A percentile compares a stretch with the other conserved stretches of the same genome.
phyloP scores from a whole-genome alignment of 2,113 vertebrate genomes.

The Pituophis catenifer region DNA sequence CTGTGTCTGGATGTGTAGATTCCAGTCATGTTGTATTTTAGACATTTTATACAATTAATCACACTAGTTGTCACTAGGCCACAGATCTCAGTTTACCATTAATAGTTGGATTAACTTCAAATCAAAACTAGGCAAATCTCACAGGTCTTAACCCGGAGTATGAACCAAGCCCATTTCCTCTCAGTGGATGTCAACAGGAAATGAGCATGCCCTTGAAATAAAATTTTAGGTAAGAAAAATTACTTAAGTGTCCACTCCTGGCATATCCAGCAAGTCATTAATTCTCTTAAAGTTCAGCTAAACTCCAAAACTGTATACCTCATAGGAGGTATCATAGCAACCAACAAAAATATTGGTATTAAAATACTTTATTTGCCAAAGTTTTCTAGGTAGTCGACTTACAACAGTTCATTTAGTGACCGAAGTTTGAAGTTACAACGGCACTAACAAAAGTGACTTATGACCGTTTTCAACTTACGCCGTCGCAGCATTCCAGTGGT shows the following conservation, averaged over 20 bases:
- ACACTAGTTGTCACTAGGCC: neutral
- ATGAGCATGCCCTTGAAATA: neutral
- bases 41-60: neutral
- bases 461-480: no score
- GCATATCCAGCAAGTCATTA: neutral
- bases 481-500: no score
- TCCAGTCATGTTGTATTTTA: neutral
- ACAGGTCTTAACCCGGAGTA: neutral
- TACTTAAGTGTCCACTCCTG: neutral
- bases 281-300: neutral
- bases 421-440: neutral
- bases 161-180: neutral
- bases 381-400: neutral
- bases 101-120: neutral
- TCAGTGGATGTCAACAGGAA: neutral
- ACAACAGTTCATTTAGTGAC: neutral
- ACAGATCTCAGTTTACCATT: neutral
- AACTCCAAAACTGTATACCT: neutral
- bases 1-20: neutral
- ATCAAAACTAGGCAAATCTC: neutral
- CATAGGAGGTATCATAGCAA: neutral
- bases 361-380: constrained; percentile 3
- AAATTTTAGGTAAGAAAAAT: neutral
- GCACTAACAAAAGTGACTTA: no score
- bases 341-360: neutral